A percentile compares a stretch with the other conserved stretches of the same genome.
Conservation (phyloP, 2,113 vertebrate species). For the Eubucco bourcierii region DNA sequence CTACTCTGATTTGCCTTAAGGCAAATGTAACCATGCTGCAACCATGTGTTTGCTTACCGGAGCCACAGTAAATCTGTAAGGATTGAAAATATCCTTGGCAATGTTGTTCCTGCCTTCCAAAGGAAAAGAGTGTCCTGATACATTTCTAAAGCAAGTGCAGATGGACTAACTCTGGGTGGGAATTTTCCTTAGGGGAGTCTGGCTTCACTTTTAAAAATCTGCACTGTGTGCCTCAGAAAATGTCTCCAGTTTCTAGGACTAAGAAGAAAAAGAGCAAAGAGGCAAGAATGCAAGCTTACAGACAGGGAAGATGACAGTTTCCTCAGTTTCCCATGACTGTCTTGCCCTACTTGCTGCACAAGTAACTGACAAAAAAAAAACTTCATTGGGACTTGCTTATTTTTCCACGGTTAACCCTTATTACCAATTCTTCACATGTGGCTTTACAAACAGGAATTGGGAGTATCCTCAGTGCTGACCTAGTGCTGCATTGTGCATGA, state of each 20-base stretch:
- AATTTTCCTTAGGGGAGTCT: conserved; percentile 11
- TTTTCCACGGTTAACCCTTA: neutral
- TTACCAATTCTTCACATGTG: neutral
- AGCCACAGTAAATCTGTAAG: neutral
- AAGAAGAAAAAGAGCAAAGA: neutral
- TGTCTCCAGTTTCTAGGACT: neutral
- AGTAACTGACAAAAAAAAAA: neutral
- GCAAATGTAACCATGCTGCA: neutral
- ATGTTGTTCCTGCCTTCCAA: neutral
- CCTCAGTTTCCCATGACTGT: neutral
- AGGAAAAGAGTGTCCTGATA: neutral
- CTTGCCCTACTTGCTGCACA: neutral
- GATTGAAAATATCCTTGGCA: neutral
- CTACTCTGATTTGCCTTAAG: neutral
- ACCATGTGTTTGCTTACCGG: neutral
- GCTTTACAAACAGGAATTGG: neutral
- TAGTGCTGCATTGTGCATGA: neutral
- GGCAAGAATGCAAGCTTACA: neutral
- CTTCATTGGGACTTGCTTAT: neutral
- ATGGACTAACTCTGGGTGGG: neutral
- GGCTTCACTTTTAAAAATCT: neutral
- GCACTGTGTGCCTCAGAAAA: neutral
- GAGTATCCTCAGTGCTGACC: neutral
- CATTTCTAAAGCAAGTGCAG: conserved; percentile 25
- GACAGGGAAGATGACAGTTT: neutral